Percentiles rank a stretch among this genome's conserved stretches.
Evolutionary conservation across 2,888 invertebrate genomes (phyloP).

Genomic region (Heterodera filipjevi): DNA sequence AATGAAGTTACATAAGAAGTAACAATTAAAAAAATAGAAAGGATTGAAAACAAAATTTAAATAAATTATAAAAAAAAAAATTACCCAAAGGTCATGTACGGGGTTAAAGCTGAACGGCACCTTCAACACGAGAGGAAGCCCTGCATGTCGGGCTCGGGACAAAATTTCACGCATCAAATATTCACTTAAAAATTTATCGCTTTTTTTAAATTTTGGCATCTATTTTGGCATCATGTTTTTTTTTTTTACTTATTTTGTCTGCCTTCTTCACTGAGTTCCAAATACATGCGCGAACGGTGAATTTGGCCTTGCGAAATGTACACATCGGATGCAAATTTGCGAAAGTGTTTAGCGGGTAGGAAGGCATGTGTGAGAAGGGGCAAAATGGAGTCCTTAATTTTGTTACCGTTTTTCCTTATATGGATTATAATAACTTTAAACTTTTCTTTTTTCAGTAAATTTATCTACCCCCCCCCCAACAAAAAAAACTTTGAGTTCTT

Average conservation of each 20-base stretch:
- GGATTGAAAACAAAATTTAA: no score
- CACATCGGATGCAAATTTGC: conserved; percentile 57
- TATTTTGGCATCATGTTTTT: background rate
- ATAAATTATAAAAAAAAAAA: no score
- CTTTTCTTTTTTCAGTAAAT: background rate
- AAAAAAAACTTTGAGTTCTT: no score
- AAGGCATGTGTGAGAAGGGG: conserved; percentile 64
- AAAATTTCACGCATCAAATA: conserved; percentile 43
- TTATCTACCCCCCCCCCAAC: no score
- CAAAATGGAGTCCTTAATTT: conserved; percentile 60
- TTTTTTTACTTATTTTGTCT: conserved; percentile 47
- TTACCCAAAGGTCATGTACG: conserved; percentile 59
- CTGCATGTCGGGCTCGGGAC: conserved; percentile 45
- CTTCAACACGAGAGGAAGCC: conserved; percentile 54
- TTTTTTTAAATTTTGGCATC: background rate
- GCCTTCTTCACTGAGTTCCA: conserved; percentile 61
- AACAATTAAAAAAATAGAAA: no score
- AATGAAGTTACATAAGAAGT: no score
- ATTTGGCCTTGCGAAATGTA: conserved; percentile 49
- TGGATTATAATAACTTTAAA: background rate
- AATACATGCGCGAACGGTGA: conserved; percentile 55
- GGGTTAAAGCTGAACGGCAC: conserved; percentile 59
- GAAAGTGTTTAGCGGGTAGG: conserved; percentile 53
- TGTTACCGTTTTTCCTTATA: background rate
- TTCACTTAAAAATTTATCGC: conserved; percentile 34